phyloP scores from a whole-genome alignment of 2,888 invertebrate species.

The Protonemura montana region DNA sequence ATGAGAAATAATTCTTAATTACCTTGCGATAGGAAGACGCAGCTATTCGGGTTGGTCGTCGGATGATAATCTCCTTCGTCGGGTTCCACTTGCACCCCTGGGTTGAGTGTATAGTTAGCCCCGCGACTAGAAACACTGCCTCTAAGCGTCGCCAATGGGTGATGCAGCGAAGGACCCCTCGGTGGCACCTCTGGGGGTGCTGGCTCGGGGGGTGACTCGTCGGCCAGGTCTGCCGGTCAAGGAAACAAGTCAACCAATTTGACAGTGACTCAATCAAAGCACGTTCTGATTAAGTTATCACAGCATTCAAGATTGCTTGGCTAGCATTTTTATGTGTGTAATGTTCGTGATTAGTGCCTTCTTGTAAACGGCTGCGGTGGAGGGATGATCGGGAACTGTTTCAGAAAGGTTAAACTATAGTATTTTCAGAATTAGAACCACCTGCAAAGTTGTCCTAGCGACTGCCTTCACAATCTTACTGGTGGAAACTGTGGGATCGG shows the following conservation, averaged over 20 bases:
- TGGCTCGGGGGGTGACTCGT: conserved; percentile 83
- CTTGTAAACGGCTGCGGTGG: too few relatives aligned
- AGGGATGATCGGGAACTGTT: too few relatives aligned
- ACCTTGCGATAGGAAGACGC: conserved; percentile 50
- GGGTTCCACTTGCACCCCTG: conserved; percentile 34
- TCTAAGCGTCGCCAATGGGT: conserved; percentile 50
- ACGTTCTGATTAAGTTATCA: neutral
- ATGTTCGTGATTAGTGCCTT: too few relatives aligned
- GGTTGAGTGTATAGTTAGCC: conserved; percentile 42
- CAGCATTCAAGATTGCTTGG: neutral
- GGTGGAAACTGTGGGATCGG: too few relatives aligned
- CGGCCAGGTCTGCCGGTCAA: conserved; percentile 63
- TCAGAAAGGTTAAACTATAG: too few relatives aligned
- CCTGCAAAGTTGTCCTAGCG: too few relatives aligned
- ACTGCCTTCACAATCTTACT: too few relatives aligned
- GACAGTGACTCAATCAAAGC: neutral
- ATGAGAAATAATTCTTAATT: neutral
- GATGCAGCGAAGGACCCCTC: conserved; percentile 80
- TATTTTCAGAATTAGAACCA: too few relatives aligned
- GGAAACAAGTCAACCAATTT: neutral
- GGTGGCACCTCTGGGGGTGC: conserved; percentile 87
- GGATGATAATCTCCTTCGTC: conserved; percentile 43
- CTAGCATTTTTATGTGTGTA: too few relatives aligned
- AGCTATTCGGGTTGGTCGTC: conserved; percentile 38
- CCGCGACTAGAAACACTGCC: conserved; percentile 29